A percentile compares a stretch with the other conserved stretches of the same genome.
Evolutionary conservation across 1,140 invertebrate species (phyloP).

Genomic region (Aphaenogaster floridana): DNA sequence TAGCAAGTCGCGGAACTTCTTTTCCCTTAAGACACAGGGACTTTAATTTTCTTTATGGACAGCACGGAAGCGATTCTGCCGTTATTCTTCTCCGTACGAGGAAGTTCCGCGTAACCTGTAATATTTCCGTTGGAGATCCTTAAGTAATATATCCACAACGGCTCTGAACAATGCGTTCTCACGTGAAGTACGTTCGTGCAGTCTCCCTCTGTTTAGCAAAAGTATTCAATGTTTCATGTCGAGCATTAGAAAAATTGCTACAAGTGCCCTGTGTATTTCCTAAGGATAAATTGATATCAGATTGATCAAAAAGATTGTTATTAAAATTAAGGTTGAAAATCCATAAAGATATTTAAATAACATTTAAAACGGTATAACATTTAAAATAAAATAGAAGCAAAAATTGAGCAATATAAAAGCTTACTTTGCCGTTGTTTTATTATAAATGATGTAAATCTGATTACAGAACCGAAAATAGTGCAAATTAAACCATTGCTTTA

Average conservation of each 20-base stretch:
- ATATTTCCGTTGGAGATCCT: slow-evolving; percentile 46
- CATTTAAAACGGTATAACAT: neutral
- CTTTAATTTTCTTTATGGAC: slow-evolving; percentile 43
- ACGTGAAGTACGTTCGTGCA: slow-evolving; percentile 22
- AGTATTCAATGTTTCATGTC: neutral
- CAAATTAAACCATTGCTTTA: neutral
- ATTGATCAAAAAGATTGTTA: neutral
- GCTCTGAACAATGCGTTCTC: slow-evolving; percentile 54
- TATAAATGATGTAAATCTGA: neutral
- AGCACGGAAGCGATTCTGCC: slow-evolving; percentile 36
- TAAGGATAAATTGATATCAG: neutral
- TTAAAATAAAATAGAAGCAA: neutral
- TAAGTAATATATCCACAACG: slow-evolving; percentile 51
- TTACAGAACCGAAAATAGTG: no score
- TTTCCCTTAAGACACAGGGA: neutral
- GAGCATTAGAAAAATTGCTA: neutral
- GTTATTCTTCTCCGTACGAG: slow-evolving; percentile 38
- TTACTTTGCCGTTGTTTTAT: neutral
- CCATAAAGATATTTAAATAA: neutral
- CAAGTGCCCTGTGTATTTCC: neutral
- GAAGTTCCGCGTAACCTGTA: slow-evolving; percentile 50
- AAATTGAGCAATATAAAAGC: neutral
- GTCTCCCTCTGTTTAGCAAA: neutral
- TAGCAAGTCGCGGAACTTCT: slow-evolving; percentile 37
- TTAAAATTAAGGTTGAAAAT: neutral